Base-by-base conservation (phyloP, 1,140 invertebrate genomes). In the Drosophila repleta region DNA sequence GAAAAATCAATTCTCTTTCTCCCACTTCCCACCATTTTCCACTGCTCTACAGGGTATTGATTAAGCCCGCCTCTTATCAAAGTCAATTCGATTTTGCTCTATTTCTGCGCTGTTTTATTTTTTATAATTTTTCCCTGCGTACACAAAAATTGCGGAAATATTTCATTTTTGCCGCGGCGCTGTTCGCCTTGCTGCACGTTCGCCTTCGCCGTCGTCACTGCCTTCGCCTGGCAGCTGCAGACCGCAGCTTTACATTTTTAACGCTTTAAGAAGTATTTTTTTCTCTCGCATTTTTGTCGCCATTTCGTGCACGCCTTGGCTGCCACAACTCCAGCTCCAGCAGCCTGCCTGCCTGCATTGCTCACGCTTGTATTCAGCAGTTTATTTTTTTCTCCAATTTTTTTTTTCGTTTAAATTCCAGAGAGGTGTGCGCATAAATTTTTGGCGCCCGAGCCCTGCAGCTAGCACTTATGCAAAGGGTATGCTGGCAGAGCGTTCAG, bases 371-470 rank as follows among this genome's bases (percentile, higher is more conserved):
- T 75, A 64, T 57, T 56, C 52, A 52, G 39, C 13, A 62, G 63
- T 46, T 53, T 37, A 64, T 48, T 43, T 51, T 21, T 29, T 57
- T 57, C 26, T 49, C 6, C 29, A 29, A 49, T 67, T 64, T 45
- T 73, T 68, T 74, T 37, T 58, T 58, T 49, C 72, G 74, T 62
- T 58, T 43, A 82, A 79, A 87, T 80, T 85, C 78, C 83, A 71
- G 68, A 78, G 66, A 89, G 84, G 84, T 89, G 83, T 88, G 79
- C 69, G 83, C 84, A 89, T 88, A 83, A 73, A 83, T 88, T 83
- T 74, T 69, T 89, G 55, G 55, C 35, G 67, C 39, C 66, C 52
- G 68, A 73, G 67, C 68, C 75, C 83, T 78, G 76, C 74, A 82
- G 76, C 73, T 32, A 69, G 62, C 79, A 76, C 73, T 70, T 85